These are phyloP conservation scores for Bufo gargarizans DNA, from an alignment of 2,113 vertebrate genomes.

Conservation along the genomic window DNA sequence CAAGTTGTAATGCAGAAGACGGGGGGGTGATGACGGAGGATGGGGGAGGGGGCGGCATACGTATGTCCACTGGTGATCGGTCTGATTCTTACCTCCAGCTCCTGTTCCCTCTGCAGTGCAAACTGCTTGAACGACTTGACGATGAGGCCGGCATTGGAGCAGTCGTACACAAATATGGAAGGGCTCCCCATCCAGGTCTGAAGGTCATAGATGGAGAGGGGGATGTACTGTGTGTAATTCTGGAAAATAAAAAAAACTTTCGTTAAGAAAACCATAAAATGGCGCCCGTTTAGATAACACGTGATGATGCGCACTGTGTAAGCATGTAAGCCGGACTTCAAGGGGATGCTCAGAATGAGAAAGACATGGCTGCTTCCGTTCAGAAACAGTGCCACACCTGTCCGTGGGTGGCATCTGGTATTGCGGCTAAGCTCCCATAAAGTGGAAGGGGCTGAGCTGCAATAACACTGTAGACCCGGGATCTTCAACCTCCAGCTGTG, in stretches of 20 bases:
- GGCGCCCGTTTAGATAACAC: not conserved
- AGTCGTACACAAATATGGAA: conserved; percentile 98
- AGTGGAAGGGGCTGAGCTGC: no score
- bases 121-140: conserved; percentile 99
- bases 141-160: conserved; percentile 95
- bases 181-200: conserved; percentile 99
- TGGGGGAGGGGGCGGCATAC: not conserved
- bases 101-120: conserved; percentile 95
- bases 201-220: conserved; percentile 96
- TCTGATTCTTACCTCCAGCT: conserved; percentile 86
- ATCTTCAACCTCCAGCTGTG: no score
- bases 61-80: not conserved
- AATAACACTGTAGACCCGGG: no score
- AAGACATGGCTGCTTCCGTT: no score
- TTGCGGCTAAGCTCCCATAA: no score
- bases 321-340: not conserved
- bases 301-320: not conserved
- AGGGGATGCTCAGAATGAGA: no score
- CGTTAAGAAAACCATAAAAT: not conserved
- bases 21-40: not conserved
- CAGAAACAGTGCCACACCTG: no score
- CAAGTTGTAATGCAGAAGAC: not conserved
- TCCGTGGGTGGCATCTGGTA: no score
- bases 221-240: conserved; percentile 99
- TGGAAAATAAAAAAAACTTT: conserved; percentile 62